These are phyloP conservation scores for Olivierus martensii DNA, from an alignment of 1,140 invertebrate genomes.

Conservation along the genomic window DNA sequence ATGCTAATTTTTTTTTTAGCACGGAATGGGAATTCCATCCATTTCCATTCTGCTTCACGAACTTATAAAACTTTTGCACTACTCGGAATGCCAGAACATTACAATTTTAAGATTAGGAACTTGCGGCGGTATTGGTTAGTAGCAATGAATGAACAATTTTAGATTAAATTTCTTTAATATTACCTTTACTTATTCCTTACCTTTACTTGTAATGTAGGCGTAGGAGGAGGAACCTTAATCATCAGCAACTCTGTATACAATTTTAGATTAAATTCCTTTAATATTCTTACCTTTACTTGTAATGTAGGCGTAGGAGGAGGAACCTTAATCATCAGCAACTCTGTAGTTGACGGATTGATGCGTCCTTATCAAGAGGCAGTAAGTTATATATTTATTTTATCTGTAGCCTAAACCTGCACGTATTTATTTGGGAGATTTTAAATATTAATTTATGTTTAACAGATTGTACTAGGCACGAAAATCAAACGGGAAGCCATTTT, in stretches of 20 bases:
- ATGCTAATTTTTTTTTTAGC: slow-evolving; percentile 43
- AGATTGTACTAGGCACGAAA: slow-evolving; percentile 77
- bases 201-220: not conserved
- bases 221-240: slow-evolving; percentile 52
- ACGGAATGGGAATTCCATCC: slow-evolving; percentile 87
- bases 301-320: slow-evolving; percentile 31
- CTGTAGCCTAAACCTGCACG: not conserved
- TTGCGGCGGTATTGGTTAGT: slow-evolving; percentile 66
- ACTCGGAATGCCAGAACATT: slow-evolving; percentile 66
- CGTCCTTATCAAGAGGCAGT: slow-evolving; percentile 50
- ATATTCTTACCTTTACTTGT: too few species aligned
- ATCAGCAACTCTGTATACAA: slow-evolving; percentile 73
- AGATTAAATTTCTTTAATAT: too few species aligned
- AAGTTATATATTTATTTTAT: slow-evolving; percentile 20
- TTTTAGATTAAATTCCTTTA: too few species aligned
- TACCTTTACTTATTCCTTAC: too few species aligned
- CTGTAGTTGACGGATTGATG: slow-evolving; percentile 65
- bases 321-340: slow-evolving; percentile 72
- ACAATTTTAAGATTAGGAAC: slow-evolving; percentile 85
- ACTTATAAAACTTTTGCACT: slow-evolving; percentile 83
- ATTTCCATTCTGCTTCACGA: slow-evolving; percentile 84
- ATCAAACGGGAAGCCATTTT: slow-evolving; percentile 64
- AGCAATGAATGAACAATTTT: too few species aligned
- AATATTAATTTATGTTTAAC: not conserved
- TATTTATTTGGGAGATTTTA: not conserved